A percentile compares a stretch with the other conserved stretches of the same genome.
Evolutionary conservation across 1,140 invertebrate species (phyloP).

Genomic region (Stegodyphus mimosarum): DNA sequence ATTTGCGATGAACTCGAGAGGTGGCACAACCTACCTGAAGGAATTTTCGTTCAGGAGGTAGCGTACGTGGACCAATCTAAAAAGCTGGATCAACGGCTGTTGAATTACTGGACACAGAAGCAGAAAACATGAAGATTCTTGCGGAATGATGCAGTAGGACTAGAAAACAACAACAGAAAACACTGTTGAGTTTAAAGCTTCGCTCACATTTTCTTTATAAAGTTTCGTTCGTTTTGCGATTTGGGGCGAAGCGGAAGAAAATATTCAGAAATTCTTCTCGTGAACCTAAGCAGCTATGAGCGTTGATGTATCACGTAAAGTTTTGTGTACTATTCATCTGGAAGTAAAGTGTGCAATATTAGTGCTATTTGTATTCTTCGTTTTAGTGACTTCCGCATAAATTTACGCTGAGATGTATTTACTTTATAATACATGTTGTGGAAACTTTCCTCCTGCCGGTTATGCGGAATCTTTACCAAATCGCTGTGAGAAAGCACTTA

Average conservation of each 20-base stretch:
- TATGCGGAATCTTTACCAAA: no score
- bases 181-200: neutral
- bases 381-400: no score
- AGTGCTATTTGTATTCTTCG: no score
- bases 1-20: no score
- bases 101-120: neutral
- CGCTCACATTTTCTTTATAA: neutral
- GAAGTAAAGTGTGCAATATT: no score
- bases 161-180: constrained; percentile 37
- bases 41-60: neutral
- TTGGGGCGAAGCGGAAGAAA: neutral
- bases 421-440: no score
- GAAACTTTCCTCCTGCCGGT: no score
- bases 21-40: neutral
- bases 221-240: constrained; percentile 4
- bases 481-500: no score
- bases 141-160: constrained; percentile 35
- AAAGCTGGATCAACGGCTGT: constrained; percentile 29
- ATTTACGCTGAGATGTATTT: no score
- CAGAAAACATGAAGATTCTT: neutral
- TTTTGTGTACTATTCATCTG: no score
- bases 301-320: no score
- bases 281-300: neutral
- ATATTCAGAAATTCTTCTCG: neutral
- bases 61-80: constrained; percentile 30